phyloP scores from a whole-genome alignment of 2,113 vertebrate species.

The Butorides virescens region DNA sequence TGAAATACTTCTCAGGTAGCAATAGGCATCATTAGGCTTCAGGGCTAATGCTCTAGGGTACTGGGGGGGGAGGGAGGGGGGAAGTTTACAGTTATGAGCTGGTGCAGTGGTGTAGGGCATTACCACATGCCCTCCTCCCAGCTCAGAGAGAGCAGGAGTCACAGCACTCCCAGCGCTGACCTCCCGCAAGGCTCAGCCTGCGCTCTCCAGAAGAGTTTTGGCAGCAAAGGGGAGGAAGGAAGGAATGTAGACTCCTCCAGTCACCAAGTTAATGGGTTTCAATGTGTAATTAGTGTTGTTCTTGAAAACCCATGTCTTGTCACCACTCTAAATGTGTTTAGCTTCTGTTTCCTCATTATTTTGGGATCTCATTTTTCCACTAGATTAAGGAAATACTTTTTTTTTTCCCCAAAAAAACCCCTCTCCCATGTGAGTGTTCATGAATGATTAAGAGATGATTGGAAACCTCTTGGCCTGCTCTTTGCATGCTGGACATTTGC shows the following conservation, averaged over 20 bases:
- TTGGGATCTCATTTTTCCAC: background rate
- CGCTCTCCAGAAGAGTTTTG: background rate
- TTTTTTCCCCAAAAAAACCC: rapidly evolving
- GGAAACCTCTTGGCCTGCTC: background rate
- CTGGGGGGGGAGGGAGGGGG: background rate
- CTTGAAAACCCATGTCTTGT: conserved; percentile 34
- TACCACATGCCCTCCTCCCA: background rate
- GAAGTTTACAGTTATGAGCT: background rate
- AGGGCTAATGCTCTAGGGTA: background rate
- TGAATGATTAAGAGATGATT: conserved; percentile 21
- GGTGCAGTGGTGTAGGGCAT: rapidly evolving
- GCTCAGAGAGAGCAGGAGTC: background rate
- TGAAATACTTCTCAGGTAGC: background rate
- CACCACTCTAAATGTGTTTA: conserved; percentile 38
- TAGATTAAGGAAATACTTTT: background rate
- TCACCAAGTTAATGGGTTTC: conserved; percentile 25
- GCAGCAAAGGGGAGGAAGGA: conserved; percentile 26
- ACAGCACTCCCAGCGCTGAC: background rate
- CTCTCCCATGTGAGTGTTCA: background rate
- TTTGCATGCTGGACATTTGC: background rate
- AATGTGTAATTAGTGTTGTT: conserved; percentile 47
- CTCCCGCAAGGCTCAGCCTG: background rate
- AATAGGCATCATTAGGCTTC: background rate
- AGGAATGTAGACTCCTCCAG: conserved; percentile 47
- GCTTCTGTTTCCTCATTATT: conserved; percentile 55